Base-by-base conservation (phyloP, 2,113 vertebrate genomes). In the Lepus americanus region DNA sequence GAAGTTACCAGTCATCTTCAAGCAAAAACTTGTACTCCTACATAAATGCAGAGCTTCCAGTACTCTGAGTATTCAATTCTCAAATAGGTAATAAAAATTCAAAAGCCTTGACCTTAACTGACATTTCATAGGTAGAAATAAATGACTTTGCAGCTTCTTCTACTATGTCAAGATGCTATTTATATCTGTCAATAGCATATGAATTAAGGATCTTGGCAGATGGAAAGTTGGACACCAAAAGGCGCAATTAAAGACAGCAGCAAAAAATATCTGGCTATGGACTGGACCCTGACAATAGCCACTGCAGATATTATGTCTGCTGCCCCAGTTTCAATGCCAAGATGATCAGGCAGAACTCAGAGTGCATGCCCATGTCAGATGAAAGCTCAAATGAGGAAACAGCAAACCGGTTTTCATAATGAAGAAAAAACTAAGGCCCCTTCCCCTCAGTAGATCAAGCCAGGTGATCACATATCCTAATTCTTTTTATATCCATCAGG, bases 91-190 rank as follows among this genome's bases (percentile, higher is more conserved):
- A 59, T 66, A 49, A 66, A 95, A 88, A 78, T 74, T 63, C 31
- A 19, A 93, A 97, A 89, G 27, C 31, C 14, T 77, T 0, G 7
- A 63, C 72, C 87, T 95, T 90, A 80, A 63, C 27, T 89, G 94
- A 94, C 53, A 64, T 66, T 84, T 93, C 80, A 66, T 29, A 81
- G 63, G 80, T 61, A 93, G 87, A 95, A 92, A 81, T 88, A 95
- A 93, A 81, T 88, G 84, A 79, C 84, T 79, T 27, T 69, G 36
- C 73, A 73, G 72, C 73, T 74, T 87, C 64, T 85, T 61, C 61
- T 74, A 73, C 77, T 69, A 14, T 67, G 92, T 69, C 87, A 94
- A 63, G 66, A 63, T 76, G 36, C 95, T 94, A 94, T 97, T 96
- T 80, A 70, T 84, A 85, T 82, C 77, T 88, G 72, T 89, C 87